Evolutionary conservation across 1,140 invertebrate genomes (phyloP).

Genomic region (Calliopsis andreniformis): DNA sequence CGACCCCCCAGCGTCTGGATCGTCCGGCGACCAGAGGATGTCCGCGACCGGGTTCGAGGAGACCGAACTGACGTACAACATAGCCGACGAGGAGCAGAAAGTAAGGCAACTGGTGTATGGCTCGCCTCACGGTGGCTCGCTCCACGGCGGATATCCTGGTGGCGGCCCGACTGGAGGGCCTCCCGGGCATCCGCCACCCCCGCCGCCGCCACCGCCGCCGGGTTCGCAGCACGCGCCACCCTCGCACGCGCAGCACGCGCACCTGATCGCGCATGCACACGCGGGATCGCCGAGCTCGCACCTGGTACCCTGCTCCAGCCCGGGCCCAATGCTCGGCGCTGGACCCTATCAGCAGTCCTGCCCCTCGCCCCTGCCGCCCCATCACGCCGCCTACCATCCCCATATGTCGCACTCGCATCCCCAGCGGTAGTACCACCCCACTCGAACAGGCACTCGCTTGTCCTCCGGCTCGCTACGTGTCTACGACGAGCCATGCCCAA

Average conservation of each 20-base stretch:
- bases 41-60: slow-evolving; percentile 99
- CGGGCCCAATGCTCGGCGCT: slow-evolving; percentile 80
- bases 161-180: slow-evolving; percentile 64
- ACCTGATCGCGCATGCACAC: slow-evolving; percentile 83
- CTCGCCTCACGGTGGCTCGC: slow-evolving; percentile 85
- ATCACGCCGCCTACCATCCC: slow-evolving; percentile 82
- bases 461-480: slow-evolving; percentile 12
- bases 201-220: slow-evolving; percentile 62
- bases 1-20: slow-evolving; percentile 91
- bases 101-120: slow-evolving; percentile 97
- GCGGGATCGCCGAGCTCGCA: slow-evolving; percentile 84
- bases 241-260: slow-evolving; percentile 83
- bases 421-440: slow-evolving; percentile 85
- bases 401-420: slow-evolving; percentile 86
- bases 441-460: slow-evolving; percentile 27
- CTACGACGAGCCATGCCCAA: background rate
- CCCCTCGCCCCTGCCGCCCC: slow-evolving; percentile 84
- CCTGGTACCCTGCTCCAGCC: slow-evolving; percentile 84
- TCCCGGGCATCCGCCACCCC: slow-evolving; percentile 63
- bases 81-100: slow-evolving; percentile 96
- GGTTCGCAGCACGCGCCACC: slow-evolving; percentile 85
- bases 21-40: slow-evolving; percentile 94
- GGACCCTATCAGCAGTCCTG: slow-evolving; percentile 84
- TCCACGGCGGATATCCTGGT: slow-evolving; percentile 80
- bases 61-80: slow-evolving; percentile 98